phyloP scores from a whole-genome alignment of 64 coral and sea anemone species.

The Dendrophyllia cribrosa region DNA sequence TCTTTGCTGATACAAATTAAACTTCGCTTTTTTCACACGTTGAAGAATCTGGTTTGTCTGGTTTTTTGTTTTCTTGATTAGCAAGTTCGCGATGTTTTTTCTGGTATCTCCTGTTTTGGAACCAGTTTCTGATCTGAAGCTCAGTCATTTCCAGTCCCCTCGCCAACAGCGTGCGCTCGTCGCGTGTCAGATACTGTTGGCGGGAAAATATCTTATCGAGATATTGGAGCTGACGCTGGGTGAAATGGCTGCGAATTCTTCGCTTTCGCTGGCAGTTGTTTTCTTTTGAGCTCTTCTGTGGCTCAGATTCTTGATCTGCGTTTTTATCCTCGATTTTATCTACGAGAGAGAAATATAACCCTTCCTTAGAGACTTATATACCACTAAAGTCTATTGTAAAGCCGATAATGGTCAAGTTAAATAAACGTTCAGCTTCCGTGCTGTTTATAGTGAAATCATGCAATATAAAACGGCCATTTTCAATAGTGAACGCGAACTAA shows the following conservation, averaged over 20 bases:
- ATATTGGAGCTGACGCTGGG: constrained; percentile 89
- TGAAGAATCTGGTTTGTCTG: neutral
- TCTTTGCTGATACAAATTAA: neutral
- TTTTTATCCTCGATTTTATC: constrained; percentile 1
- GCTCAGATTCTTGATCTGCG: neutral
- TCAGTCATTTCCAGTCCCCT: constrained; percentile 93
- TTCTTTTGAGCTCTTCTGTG: constrained; percentile 14
- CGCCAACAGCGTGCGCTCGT: constrained; percentile 86
- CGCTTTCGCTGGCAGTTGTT: neutral
- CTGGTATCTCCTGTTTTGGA: constrained; percentile 94
- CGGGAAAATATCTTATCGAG: constrained; percentile 86
- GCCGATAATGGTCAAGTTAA: too few species aligned
- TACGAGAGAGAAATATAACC: neutral
- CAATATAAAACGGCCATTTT: too few species aligned
- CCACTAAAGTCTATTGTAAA: too few species aligned
- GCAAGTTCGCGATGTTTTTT: constrained; percentile 71
- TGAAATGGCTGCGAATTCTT: constrained; percentile 87
- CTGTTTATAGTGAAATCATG: too few species aligned
- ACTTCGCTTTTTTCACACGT: neutral
- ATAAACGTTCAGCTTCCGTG: too few species aligned
- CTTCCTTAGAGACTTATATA: too few species aligned
- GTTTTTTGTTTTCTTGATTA: neutral
- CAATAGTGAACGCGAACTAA: too few species aligned
- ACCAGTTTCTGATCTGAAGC: constrained; percentile 96
- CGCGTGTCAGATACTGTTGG: constrained; percentile 94